phyloP scores from a whole-genome alignment of 2,888 invertebrate genomes.

The Folsomia manolachei region DNA sequence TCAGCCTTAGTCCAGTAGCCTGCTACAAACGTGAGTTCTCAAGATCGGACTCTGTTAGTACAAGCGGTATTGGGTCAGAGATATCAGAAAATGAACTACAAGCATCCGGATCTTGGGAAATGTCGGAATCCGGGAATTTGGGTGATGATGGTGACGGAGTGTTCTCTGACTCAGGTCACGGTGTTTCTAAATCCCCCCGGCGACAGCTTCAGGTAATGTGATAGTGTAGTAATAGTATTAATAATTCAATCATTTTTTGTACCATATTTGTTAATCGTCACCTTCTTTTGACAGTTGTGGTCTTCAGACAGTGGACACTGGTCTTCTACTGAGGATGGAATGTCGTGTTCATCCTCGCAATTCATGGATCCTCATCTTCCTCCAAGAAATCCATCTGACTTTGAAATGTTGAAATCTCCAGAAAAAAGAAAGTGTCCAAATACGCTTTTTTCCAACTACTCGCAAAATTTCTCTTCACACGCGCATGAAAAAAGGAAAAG shows the following conservation, averaged over 20 bases:
- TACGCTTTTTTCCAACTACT: conserved; percentile 22
- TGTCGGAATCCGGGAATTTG: conserved; percentile 29
- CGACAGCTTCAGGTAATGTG: conserved; percentile 38
- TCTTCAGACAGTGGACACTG: conserved; percentile 46
- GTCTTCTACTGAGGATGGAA: conserved; percentile 43
- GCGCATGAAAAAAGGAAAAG: conserved; percentile 40
- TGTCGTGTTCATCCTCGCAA: conserved; percentile 33
- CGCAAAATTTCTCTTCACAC: conserved; percentile 20
- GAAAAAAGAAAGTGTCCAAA: conserved; percentile 40
- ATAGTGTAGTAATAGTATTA: neutral
- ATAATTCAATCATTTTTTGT: neutral
- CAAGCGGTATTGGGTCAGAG: conserved; percentile 52
- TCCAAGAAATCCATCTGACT: neutral
- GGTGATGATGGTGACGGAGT: conserved; percentile 38
- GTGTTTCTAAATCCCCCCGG: conserved; percentile 36
- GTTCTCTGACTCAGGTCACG: conserved; percentile 35
- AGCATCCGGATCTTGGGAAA: conserved; percentile 42
- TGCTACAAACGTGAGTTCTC: conserved; percentile 46
- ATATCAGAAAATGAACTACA: conserved; percentile 51
- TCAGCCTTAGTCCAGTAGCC: conserved; percentile 25
- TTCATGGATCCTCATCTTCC: conserved; percentile 16
- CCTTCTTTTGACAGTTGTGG: conserved; percentile 31
- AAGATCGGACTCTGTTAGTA: conserved; percentile 52
- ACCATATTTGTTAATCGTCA: neutral
- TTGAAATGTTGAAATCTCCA: conserved; percentile 30